phyloP scores from a whole-genome alignment of 2,113 vertebrate species.

The Hyperopisus bebe region DNA sequence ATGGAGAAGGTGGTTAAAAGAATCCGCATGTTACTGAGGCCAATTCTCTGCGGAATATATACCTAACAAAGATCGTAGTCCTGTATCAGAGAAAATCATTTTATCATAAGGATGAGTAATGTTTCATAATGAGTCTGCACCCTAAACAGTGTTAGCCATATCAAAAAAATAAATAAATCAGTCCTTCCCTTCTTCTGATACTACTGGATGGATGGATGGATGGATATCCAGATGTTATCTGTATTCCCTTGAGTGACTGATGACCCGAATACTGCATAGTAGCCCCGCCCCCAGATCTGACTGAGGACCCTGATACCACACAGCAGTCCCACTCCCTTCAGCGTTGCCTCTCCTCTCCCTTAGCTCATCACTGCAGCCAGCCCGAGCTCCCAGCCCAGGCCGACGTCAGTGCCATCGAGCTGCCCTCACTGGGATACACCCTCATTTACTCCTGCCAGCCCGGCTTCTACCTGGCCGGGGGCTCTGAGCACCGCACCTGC shows the following conservation, averaged over 20 bases:
- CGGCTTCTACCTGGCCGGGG: slow-evolving; percentile 86
- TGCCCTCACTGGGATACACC: slow-evolving; percentile 93
- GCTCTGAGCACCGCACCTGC: slow-evolving; percentile 95
- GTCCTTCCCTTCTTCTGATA: no score
- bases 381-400: slow-evolving; percentile 82
- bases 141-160: no score
- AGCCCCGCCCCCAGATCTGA: neutral
- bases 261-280: neutral
- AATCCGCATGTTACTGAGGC: no score
- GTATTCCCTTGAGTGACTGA: neutral
- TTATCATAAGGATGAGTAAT: no score
- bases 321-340: neutral
- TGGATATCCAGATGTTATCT: neutral
- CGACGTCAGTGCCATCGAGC: slow-evolving; percentile 84
- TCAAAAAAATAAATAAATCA: no score
- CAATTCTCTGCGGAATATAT: no score
- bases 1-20: neutral
- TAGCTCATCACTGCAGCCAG: slow-evolving; percentile 92
- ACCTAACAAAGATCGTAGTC: no score
- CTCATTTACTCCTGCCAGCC: slow-evolving; percentile 94
- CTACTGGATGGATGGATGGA: neutral
- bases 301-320: neutral
- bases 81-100: no score
- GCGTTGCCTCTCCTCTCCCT: neutral
- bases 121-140: no score